A percentile compares a stretch with the other conserved stretches of the same genome.
These are phyloP conservation scores for Petrolisthes cinctipes DNA, from an alignment of 2,888 invertebrate genomes.

Conservation along the genomic window DNA sequence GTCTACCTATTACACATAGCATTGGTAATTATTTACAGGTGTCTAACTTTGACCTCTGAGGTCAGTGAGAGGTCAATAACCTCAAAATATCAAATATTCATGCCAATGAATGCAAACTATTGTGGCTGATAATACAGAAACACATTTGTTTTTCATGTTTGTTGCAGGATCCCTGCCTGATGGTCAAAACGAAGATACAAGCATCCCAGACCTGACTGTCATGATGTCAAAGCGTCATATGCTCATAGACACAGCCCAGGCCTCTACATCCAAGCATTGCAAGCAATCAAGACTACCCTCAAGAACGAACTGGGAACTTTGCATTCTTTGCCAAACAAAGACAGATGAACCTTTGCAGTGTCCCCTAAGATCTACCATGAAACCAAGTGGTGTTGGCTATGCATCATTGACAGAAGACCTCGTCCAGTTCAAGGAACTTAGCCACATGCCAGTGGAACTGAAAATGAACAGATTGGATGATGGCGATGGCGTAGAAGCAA, in stretches of 20 bases:
- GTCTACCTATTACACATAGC: no score
- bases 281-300: conserved; percentile 6
- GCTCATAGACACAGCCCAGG: conserved; percentile 3
- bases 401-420: conserved; percentile 21
- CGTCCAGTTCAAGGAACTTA: background rate
- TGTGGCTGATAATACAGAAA: no score
- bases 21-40: no score
- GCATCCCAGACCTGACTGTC: background rate
- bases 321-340: conserved; percentile 7
- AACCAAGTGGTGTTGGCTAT: conserved; percentile 6
- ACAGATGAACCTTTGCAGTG: conserved; percentile 15
- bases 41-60: no score
- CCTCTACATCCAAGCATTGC: conserved; percentile 13
- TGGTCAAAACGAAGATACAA: no score
- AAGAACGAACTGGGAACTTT: conserved; percentile 2
- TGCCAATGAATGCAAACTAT: no score
- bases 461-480: conserved; percentile 13
- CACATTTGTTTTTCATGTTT: background rate
- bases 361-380: conserved; percentile 14
- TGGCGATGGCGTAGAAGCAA: conserved; percentile 20
- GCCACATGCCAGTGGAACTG: conserved; percentile 7
- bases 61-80: no score
- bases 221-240: conserved; percentile 9
- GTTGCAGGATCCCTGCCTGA: background rate
- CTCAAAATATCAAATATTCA: no score